These are phyloP conservation scores for Mobula hypostoma DNA, from an alignment of 2,113 vertebrate genomes.

Conservation along the genomic window DNA sequence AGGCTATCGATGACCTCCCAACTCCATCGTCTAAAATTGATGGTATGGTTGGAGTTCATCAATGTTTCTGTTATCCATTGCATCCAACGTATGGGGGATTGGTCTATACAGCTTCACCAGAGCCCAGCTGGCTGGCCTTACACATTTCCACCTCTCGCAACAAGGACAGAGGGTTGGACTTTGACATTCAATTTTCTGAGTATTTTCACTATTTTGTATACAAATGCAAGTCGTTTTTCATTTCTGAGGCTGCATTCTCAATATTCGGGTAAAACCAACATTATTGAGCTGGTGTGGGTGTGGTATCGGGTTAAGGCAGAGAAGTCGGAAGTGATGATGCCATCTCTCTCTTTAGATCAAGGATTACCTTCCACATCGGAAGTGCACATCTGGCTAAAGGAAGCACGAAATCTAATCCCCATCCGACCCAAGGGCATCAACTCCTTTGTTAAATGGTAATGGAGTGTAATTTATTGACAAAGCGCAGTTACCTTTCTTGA, in stretches of 20 bases:
- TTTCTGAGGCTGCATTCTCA: background rate
- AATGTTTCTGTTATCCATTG: too few relatives aligned
- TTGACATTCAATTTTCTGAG: too few relatives aligned
- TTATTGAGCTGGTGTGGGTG: background rate
- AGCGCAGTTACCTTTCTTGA: background rate
- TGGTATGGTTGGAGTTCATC: too few relatives aligned
- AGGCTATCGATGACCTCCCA: too few relatives aligned
- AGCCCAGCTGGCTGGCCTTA: too few relatives aligned
- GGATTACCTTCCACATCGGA: conserved; percentile 79
- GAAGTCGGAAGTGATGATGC: background rate
- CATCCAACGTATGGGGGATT: too few relatives aligned
- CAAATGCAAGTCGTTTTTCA: background rate
- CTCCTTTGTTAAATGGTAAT: conserved; percentile 79
- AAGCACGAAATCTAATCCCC: conserved; percentile 73
- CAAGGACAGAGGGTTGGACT: too few relatives aligned
- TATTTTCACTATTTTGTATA: background rate
- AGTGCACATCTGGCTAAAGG: conserved; percentile 90
- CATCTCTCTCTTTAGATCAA: conserved; percentile 51
- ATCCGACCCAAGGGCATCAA: conserved; percentile 66
- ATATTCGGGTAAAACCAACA: too few relatives aligned
- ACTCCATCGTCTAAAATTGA: too few relatives aligned
- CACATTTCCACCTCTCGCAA: too few relatives aligned
- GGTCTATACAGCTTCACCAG: too few relatives aligned
- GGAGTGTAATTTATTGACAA: background rate
- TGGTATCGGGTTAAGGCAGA: background rate